Evolutionary conservation across 2,888 invertebrate species (phyloP), one percentile per base, ranked within the genome.

Genomic region (Andrena camellia): DNA sequence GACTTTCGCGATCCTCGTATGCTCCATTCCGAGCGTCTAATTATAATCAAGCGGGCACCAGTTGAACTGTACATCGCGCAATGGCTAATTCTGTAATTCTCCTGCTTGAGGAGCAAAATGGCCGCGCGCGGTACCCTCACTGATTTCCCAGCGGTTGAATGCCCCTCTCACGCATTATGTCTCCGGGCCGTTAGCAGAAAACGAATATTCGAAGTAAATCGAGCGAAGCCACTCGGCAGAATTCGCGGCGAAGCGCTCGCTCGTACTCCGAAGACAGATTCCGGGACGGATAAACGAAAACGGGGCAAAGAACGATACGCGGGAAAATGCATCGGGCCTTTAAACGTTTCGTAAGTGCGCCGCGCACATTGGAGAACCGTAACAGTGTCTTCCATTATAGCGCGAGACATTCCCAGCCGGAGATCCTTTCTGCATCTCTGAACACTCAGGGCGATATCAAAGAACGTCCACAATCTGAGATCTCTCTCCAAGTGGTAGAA

Each of bases 241-340:
- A 75, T 84, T 73, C 63, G 23, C 66, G 23, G 33, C 20, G 70
- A 35, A 75, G 70, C 48, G 69, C 0, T 8, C 52, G 69, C 59
- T 60, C 23, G 6, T n/a, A 52, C 63, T 26, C 13, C 81, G 78
- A 83, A 84, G 86, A 88, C 84, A 89, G 88, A 90, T 90, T 86
- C 79, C 83, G 70, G 73, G 72, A 57, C 73, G 85, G 88, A 90
- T 90, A 88, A 88, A 87, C 86, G 84, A 68, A 68, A 83, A 85
- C 77, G 83, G 82, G 72, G 77, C 42, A 73, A 81, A 62, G 70
- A 86, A 81, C 83, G 83, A 84, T 85, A 80, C 86, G 74, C 81
- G 86, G 86, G 87, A 85, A 85, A 90, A 87, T 87, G 84, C 86
- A 82, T 85, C 81, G 85, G 42, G 76, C 73, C 72, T 84, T 88